These are phyloP conservation scores for Patagioenas fasciata DNA, from an alignment of 2,113 vertebrate genomes.

Conservation along the genomic window DNA sequence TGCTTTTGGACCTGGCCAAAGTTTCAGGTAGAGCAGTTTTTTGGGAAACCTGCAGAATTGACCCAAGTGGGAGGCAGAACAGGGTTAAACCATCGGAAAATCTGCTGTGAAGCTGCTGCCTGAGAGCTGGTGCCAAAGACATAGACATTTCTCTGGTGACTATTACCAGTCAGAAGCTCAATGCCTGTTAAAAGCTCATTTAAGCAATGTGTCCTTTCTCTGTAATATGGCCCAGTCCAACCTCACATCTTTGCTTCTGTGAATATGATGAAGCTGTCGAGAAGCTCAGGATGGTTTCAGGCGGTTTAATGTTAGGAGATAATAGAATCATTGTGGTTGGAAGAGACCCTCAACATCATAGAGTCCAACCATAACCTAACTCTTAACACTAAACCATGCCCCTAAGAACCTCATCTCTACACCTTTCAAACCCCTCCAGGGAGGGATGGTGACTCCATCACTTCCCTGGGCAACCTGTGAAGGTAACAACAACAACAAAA, in stretches of 20 bases:
- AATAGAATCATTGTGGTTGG: too few species aligned
- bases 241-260: fast-evolving
- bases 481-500: not conserved
- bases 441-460: too few species aligned
- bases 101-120: not conserved
- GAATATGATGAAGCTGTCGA: not conserved
- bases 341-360: too few species aligned
- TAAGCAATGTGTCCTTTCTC: fast-evolving
- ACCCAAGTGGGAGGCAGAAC: not conserved
- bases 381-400: too few species aligned
- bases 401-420: too few species aligned
- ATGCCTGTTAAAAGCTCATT: not conserved
- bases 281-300: not conserved
- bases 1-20: not conserved
- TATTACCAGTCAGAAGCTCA: not conserved
- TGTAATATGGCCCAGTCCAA: not conserved
- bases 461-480: too few species aligned
- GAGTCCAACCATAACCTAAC: too few species aligned
- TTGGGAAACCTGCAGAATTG: not conserved
- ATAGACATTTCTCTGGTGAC: not conserved
- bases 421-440: too few species aligned
- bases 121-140: not conserved
- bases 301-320: not conserved
- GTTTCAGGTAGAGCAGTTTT: not conserved
- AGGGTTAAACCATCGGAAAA: not conserved